Evolutionary conservation across 2,113 vertebrate species (phyloP), one percentile per base, ranked within the genome.

Genomic region (Psilopsiagon aymara): DNA sequence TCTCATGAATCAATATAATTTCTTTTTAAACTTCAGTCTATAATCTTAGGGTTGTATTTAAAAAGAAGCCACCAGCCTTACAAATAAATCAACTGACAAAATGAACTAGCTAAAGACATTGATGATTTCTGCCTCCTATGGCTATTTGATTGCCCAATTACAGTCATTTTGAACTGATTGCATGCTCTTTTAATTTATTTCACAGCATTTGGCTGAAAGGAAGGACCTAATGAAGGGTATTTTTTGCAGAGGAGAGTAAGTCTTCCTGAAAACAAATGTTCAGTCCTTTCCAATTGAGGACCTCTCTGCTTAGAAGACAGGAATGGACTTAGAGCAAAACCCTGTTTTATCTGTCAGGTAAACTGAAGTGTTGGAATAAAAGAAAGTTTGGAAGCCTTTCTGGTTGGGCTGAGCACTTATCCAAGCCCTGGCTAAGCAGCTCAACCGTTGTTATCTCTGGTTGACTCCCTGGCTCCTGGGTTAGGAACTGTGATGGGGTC

Each of bases 131-230:
- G 94, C 69, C 49, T 86, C 90, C 93, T 76, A 75, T 92, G 82
- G 81, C 96, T 96, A 64, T 86, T 91, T 97, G 93, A 96, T 96
- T 95, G 76, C 70, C 94, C 97, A 97, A 96, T 97, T 96, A 94
- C 94, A 87, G 66, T 96, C 66, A 97, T 98, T 98, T 96, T 90
- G 86, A 97, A 91, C 82, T 60, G 91, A 94, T 82, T 97, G 92
- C 87, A 88, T 95, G 94, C 31, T 96, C 95, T 97, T 97, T 97
- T 95, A 97, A 97, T 98, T 97, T 97, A 97, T 97, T 97, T 96
- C 95, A 91, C 96, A 97, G 94, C 76, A 73, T 93, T 90, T 93
- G 86, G 49, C 80, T 96, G 63, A 64, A 83, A 75, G 66, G 64
- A 86, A 81, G 57, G 85, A 83, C 82, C 76, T 92, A 96, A 94